A percentile compares a stretch with the other conserved stretches of the same genome.
These are phyloP conservation scores for Euphonia xanthogaster DNA, from an alignment of 2,797 vertebrate genomes.

Conservation along the genomic window DNA sequence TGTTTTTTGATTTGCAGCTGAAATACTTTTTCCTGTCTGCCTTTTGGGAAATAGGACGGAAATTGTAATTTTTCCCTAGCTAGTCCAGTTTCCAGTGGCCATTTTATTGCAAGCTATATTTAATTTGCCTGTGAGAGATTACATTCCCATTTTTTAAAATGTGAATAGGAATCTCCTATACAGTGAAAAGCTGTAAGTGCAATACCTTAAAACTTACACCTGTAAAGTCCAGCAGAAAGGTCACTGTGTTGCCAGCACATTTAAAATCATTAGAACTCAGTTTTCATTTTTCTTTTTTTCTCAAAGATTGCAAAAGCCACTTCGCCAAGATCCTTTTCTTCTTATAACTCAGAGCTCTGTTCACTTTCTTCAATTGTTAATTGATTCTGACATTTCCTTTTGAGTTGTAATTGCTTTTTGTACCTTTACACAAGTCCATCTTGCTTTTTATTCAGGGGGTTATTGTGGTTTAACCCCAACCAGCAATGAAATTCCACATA, in stretches of 20 bases:
- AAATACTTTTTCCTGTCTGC: not conserved
- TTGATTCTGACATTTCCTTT: not conserved
- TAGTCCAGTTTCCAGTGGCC: not conserved
- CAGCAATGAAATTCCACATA: not conserved
- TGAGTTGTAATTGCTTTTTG: not conserved
- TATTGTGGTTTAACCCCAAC: not conserved
- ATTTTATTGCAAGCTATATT: not conserved
- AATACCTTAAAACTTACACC: not conserved
- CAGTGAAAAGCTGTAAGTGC: not conserved
- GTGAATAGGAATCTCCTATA: not conserved
- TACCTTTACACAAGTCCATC: not conserved
- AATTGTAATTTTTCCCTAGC: not conserved
- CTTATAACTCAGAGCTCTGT: not conserved
- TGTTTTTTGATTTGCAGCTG: not conserved
- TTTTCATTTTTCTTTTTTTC: not conserved
- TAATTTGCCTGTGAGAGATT: not conserved
- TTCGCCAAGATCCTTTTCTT: not conserved
- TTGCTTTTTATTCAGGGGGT: not conserved
- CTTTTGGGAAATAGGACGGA: not conserved
- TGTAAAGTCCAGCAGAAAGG: not conserved
- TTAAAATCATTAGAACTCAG: not conserved
- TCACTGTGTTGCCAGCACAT: not conserved
- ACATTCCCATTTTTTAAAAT: not conserved
- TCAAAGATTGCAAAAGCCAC: not conserved
- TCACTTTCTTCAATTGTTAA: not conserved